phyloP scores from a whole-genome alignment of 2,888 invertebrate species.

The Amblyteles armatorius region DNA sequence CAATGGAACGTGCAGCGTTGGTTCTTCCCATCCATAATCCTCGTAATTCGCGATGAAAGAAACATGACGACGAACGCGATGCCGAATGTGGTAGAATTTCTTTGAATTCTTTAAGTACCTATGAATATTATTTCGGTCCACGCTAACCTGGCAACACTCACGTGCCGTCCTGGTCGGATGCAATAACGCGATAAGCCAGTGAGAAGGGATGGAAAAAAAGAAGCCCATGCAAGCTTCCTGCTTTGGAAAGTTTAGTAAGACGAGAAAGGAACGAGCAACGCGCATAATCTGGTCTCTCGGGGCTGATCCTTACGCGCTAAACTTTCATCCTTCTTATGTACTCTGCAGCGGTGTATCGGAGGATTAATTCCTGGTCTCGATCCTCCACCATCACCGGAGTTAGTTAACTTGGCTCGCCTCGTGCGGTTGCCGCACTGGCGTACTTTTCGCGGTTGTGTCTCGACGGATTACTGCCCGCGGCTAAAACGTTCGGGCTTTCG shows the following conservation, averaged over 20 bases:
- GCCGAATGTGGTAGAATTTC: not conserved
- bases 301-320: slow-evolving; percentile 52
- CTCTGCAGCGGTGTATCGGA: slow-evolving; percentile 4
- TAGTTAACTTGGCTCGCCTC: slow-evolving; percentile 22
- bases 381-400: slow-evolving; percentile 31
- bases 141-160: not conserved
- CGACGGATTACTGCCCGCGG: slow-evolving; percentile 7
- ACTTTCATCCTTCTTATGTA: slow-evolving; percentile 53
- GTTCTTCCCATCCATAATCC: slow-evolving; percentile 12
- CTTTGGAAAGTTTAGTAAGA: slow-evolving; percentile 31
- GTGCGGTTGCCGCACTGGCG: not conserved
- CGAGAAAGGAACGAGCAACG: slow-evolving; percentile 13
- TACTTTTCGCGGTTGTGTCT: slow-evolving; percentile 16
- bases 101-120: no score
- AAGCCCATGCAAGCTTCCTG: slow-evolving; percentile 26
- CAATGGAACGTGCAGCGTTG: slow-evolving; percentile 5
- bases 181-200: slow-evolving; percentile 37
- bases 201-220: slow-evolving; percentile 6
- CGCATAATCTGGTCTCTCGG: slow-evolving; percentile 55
- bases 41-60: slow-evolving; percentile 13
- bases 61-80: not conserved
- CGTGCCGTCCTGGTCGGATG: not conserved
- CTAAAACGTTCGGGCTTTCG: not conserved
- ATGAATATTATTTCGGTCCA: not conserved
- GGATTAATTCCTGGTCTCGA: slow-evolving; percentile 51